phyloP scores from a whole-genome alignment of 2,797 vertebrate genomes.

The Nannoperca obscura region DNA sequence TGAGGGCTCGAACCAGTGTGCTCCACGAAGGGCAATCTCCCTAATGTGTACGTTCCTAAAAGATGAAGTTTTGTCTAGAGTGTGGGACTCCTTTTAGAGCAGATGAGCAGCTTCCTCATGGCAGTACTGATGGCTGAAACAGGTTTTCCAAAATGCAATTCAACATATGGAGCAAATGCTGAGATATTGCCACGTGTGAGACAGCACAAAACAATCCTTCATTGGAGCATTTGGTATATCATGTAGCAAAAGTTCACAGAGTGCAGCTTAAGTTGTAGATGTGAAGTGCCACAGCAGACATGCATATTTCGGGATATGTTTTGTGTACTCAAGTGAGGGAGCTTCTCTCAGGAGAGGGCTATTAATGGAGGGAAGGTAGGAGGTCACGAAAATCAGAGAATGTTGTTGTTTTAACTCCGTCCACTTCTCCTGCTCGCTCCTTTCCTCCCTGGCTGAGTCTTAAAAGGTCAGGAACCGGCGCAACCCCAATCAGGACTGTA shows the following conservation, averaged over 20 bases:
- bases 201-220: slow-evolving; percentile 62
- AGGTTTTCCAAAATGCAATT: slow-evolving; percentile 62
- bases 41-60: slow-evolving; percentile 57
- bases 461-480: slow-evolving; percentile 72
- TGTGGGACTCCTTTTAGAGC: slow-evolving; percentile 55
- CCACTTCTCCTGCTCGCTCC: slow-evolving; percentile 47
- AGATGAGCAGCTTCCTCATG: slow-evolving; percentile 67
- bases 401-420: slow-evolving; percentile 73
- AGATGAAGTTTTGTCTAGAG: slow-evolving; percentile 53
- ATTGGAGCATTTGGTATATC: slow-evolving; percentile 39
- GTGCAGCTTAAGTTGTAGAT: slow-evolving; percentile 54
- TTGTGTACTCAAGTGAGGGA: slow-evolving; percentile 67
- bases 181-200: slow-evolving; percentile 49
- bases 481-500: slow-evolving; percentile 78
- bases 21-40: slow-evolving; percentile 48
- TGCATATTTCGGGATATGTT: slow-evolving; percentile 70
- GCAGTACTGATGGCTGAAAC: slow-evolving; percentile 65
- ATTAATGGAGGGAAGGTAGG: slow-evolving; percentile 61
- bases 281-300: slow-evolving; percentile 42
- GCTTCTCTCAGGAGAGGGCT: slow-evolving; percentile 60
- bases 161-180: slow-evolving; percentile 43
- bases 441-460: slow-evolving; percentile 58
- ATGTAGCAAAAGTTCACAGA: slow-evolving; percentile 46
- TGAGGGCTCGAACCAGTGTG: slow-evolving; percentile 39
- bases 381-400: slow-evolving; percentile 63